These are phyloP conservation scores for Cylloceria caligata DNA, from an alignment of 2,888 invertebrate genomes.

Conservation along the genomic window DNA sequence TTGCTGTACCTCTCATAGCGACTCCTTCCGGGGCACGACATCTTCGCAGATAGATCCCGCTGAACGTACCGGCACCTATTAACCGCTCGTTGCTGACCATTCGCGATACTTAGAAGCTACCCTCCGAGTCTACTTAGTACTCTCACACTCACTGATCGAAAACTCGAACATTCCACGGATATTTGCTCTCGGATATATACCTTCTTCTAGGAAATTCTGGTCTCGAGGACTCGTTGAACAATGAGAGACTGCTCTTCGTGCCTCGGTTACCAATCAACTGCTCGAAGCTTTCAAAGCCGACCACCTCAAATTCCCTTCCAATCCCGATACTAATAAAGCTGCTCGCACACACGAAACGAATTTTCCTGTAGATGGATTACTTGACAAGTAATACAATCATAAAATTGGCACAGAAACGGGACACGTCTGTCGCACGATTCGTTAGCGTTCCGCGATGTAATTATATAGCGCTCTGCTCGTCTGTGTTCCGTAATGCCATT, in stretches of 20 bases:
- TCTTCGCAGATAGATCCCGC: constrained; percentile 41
- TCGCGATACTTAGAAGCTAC: constrained; percentile 30
- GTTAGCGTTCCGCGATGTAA: too few species aligned
- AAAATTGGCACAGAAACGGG: too few species aligned
- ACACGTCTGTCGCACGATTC: too few species aligned
- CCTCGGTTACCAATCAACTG: constrained; percentile 38
- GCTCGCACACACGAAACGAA: not conserved
- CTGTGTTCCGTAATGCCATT: too few species aligned
- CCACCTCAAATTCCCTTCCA: not conserved
- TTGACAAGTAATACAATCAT: too few species aligned
- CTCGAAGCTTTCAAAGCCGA: constrained; percentile 7
- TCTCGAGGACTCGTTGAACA: constrained; percentile 25
- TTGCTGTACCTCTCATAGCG: constrained; percentile 2
- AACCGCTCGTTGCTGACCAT: constrained; percentile 22
- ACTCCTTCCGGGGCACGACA: constrained; percentile 59
- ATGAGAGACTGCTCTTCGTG: constrained; percentile 29
- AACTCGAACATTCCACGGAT: constrained; percentile 46
- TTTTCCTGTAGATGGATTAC: too few species aligned
- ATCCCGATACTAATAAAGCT: not conserved
- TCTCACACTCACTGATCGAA: constrained; percentile 2
- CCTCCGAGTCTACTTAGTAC: not conserved
- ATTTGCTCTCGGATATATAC: constrained; percentile 17
- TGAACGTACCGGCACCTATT: constrained; percentile 37
- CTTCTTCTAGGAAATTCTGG: constrained; percentile 57
- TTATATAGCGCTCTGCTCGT: too few species aligned